Evolutionary conservation across 2,888 invertebrate species (phyloP).

Genomic region (Gnatocerus cornutus): DNA sequence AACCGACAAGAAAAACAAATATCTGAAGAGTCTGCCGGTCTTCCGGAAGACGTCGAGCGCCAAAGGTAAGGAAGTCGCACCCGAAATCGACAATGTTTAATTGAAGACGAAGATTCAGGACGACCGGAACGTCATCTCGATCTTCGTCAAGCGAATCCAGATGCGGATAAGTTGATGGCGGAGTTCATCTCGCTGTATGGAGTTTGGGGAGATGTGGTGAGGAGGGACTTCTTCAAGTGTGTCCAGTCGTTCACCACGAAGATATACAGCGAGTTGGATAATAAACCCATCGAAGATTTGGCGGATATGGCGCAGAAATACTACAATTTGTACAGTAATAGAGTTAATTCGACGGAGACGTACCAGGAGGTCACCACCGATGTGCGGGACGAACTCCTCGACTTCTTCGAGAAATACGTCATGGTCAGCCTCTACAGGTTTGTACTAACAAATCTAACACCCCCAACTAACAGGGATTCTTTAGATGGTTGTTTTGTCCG

Average conservation of each 20-base stretch:
- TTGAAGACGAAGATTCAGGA: constrained; percentile 65
- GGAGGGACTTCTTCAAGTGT: constrained; percentile 80
- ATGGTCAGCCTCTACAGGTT: constrained; percentile 92
- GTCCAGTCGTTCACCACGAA: constrained; percentile 80
- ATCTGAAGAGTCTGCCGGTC: constrained; percentile 78
- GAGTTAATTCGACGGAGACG: constrained; percentile 79
- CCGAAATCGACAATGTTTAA: background rate
- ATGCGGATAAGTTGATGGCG: constrained; percentile 72
- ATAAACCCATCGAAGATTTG: constrained; percentile 85
- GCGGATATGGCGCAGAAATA: constrained; percentile 94
- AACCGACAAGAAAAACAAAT: constrained; percentile 80
- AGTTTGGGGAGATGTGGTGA: constrained; percentile 72
- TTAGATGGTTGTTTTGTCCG: constrained; percentile 88
- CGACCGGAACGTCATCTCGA: constrained; percentile 68
- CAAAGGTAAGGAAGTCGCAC: constrained; percentile 72
- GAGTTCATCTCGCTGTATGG: constrained; percentile 64
- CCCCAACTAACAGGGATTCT: constrained; percentile 5
- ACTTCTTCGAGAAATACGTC: constrained; percentile 94
- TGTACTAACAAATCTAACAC: background rate
- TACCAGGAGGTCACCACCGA: constrained; percentile 81
- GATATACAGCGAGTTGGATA: constrained; percentile 76
- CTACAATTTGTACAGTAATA: constrained; percentile 86
- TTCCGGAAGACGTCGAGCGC: constrained; percentile 81
- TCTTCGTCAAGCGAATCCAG: constrained; percentile 70
- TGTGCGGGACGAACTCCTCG: constrained; percentile 86